Evolutionary conservation across 2,797 vertebrate species (phyloP).

Genomic region (Eremophila alpestris): DNA sequence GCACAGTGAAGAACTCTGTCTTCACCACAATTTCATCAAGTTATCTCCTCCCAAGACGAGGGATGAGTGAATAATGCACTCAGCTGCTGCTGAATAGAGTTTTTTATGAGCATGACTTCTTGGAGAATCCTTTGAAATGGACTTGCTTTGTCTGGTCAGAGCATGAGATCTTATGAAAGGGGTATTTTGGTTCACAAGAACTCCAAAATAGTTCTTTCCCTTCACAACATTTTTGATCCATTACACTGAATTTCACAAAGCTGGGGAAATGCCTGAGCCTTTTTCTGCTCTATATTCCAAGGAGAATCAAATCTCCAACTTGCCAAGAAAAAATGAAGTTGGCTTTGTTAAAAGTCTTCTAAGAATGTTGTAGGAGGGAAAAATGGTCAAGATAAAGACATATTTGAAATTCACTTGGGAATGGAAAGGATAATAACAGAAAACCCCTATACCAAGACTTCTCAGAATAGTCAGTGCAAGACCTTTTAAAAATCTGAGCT

Average conservation of each 20-base stretch:
- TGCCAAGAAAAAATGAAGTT: conserved; percentile 7
- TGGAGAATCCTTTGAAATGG: neutral
- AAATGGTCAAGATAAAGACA: conserved; percentile 21
- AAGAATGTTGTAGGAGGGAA: conserved; percentile 30
- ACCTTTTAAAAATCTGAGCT: neutral
- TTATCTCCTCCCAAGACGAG: neutral
- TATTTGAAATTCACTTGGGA: conserved; percentile 57
- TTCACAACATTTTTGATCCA: neutral
- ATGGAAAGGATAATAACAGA: neutral
- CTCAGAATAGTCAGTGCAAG: neutral
- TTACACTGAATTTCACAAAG: neutral
- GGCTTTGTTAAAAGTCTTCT: conserved; percentile 33
- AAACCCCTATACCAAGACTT: neutral
- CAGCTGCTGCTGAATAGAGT: neutral
- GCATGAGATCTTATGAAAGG: neutral
- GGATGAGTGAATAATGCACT: neutral
- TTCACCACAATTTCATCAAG: neutral
- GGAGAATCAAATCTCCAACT: neutral
- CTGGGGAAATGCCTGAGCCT: neutral
- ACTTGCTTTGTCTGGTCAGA: neutral
- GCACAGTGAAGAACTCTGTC: neutral
- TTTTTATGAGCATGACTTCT: neutral
- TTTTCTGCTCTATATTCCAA: conserved; percentile 1
- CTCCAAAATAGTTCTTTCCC: neutral
- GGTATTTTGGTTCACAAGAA: neutral